These are phyloP conservation scores for Panurus biarmicus DNA, from an alignment of 2,113 vertebrate genomes.

Conservation along the genomic window DNA sequence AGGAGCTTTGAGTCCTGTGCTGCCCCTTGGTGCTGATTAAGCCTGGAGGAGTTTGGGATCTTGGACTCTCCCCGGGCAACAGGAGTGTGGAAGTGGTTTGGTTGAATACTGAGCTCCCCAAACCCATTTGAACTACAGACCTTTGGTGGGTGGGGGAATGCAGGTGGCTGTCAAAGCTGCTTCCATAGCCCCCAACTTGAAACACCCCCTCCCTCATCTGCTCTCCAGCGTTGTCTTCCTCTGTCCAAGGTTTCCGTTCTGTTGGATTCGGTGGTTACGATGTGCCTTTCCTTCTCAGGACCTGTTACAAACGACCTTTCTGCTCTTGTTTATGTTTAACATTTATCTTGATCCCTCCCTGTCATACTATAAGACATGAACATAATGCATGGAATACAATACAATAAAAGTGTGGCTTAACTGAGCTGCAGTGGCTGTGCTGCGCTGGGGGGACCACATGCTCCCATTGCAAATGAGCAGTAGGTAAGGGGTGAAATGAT, in stretches of 20 bases:
- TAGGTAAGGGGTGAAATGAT: background rate
- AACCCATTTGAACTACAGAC: background rate
- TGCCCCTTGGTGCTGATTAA: slow-evolving; percentile 29
- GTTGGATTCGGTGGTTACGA: slow-evolving; percentile 52
- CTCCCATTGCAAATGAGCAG: background rate
- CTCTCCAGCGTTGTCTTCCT: slow-evolving; percentile 6
- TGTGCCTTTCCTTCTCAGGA: slow-evolving; percentile 72
- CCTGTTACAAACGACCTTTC: slow-evolving; percentile 53
- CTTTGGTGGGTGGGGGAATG: background rate
- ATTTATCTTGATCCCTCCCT: slow-evolving; percentile 5
- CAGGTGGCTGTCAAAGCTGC: background rate
- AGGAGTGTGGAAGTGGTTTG: background rate
- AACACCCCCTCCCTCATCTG: background rate
- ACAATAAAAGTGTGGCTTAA: slow-evolving; percentile 63
- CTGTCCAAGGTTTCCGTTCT: slow-evolving; percentile 12
- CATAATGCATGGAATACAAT: slow-evolving; percentile 63
- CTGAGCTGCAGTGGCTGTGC: background rate
- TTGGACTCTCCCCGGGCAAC: background rate
- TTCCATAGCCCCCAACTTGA: slow-evolving; percentile 4
- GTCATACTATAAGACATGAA: slow-evolving; percentile 47
- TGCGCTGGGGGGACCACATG: rapidly evolving
- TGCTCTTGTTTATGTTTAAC: slow-evolving; percentile 53
- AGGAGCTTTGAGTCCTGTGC: background rate
- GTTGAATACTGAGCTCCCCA: background rate
- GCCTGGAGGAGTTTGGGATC: background rate